Base-by-base conservation (phyloP, 2,797 vertebrate species). In the Chelon auratus region DNA sequence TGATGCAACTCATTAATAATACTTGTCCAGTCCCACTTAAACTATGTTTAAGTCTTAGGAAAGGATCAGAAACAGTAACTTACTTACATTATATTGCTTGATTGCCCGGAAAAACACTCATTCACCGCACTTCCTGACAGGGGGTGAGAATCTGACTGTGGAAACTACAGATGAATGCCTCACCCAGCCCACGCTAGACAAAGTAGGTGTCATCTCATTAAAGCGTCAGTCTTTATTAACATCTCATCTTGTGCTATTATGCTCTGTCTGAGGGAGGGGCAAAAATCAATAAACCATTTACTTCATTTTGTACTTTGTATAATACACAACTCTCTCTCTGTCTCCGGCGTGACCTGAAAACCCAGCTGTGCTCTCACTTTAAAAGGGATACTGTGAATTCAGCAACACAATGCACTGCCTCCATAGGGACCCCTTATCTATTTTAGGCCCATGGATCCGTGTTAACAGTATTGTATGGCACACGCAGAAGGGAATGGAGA, bases 1-100 rank as follows among this genome's bases (percentile, higher is more conserved):
- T 89, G 87, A 91, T 90, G 85, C 78, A 90, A 87, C 84, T 89
- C 90, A 91, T 93, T 88, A 90, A 87, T 91, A 88, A 89, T 84
- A 83, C 75, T 84, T 82, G 83, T 89, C 80, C 30, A 43, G 63
- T 45, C 75, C 70, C 62, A 86, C 71, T 87, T 78, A 68, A 51
- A 72, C 66, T 78, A 73, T 84, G 77, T 86, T 79, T 56, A 82
- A 77, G 74, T 83, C 82, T 87, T 72, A 69, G 66, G 56, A 74
- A 82, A 78, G 56, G 68, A 88, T 88, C 74, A 74, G 70, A 80
- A 78, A 72, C 65, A 59, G 75, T 71, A 84, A 72, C 63, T 77
- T 77, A 20, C 64, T 68, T 63, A 70, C 75, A 75, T 73, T 59
- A 50, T 66, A 59, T 68, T 71, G 52, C 68, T 75, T 72, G 47